A percentile compares a stretch with the other conserved stretches of the same genome.
These are phyloP conservation scores for Cyanoderma ruficeps DNA, from an alignment of 2,113 vertebrate species.

Conservation along the genomic window DNA sequence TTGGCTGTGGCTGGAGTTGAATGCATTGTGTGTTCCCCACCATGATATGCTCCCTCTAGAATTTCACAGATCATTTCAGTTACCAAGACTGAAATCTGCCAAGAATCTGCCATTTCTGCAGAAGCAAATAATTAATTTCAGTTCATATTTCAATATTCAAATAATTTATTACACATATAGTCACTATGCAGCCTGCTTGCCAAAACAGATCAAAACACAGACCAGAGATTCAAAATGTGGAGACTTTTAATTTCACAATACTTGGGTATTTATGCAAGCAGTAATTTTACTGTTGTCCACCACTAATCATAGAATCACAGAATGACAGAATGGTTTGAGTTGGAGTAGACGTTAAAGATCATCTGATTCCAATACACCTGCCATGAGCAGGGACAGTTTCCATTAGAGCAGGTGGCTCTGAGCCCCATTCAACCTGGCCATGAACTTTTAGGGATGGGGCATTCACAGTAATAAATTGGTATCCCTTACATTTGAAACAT, in stretches of 20 bases:
- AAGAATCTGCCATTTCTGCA: neutral
- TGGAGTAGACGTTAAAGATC: neutral
- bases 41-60: neutral
- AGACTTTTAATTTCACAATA: neutral
- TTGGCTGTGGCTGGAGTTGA: neutral
- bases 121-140: neutral
- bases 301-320: neutral
- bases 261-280: neutral
- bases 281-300: neutral
- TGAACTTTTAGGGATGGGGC: neutral
- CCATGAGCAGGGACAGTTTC: neutral
- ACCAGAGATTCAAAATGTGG: neutral
- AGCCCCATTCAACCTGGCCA: neutral
- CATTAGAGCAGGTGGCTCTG: neutral
- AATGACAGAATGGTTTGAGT: neutral
- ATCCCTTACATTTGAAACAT: neutral
- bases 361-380: neutral
- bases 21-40: neutral
- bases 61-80: neutral
- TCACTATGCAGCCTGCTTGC: neutral
- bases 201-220: neutral
- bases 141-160: neutral
- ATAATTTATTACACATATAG: neutral
- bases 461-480: neutral
- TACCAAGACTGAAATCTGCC: neutral